phyloP scores from a whole-genome alignment of 2,113 vertebrate species.

The Apodemus sylvaticus region DNA sequence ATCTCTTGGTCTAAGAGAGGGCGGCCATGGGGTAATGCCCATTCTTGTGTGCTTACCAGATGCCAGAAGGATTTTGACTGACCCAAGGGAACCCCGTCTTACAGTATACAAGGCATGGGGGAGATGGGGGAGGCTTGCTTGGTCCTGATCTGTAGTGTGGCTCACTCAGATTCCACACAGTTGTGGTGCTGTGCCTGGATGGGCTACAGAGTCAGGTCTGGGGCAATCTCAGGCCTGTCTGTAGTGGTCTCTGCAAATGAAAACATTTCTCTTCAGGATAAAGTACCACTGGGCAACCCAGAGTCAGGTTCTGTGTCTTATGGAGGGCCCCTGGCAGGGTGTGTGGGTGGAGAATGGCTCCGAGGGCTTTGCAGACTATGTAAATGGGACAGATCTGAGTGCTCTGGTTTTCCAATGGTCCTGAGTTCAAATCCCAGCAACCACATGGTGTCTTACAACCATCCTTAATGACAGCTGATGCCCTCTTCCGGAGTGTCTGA shows the following conservation, averaged over 20 bases:
- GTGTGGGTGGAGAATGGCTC: not conserved
- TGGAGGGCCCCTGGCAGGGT: not conserved
- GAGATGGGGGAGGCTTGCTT: too few relatives aligned
- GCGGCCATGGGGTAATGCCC: fast-evolving
- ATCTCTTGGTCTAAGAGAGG: not conserved
- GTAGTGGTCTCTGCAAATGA: fast-evolving
- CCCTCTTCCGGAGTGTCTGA: too few relatives aligned
- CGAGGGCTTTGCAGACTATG: too few relatives aligned
- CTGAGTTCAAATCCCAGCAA: too few relatives aligned
- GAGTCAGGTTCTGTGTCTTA: fast-evolving
- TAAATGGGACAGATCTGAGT: too few relatives aligned
- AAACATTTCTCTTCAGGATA: not conserved
- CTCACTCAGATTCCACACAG: not conserved
- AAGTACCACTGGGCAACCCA: not conserved
- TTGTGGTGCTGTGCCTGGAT: not conserved
- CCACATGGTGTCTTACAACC: too few relatives aligned
- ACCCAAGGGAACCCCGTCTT: too few relatives aligned
- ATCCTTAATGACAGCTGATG: too few relatives aligned
- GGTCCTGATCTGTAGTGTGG: too few relatives aligned
- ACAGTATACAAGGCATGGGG: too few relatives aligned
- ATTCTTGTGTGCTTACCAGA: not conserved
- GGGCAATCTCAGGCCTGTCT: too few relatives aligned
- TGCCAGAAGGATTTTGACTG: not conserved
- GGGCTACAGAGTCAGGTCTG: not conserved
- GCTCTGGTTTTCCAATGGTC: too few relatives aligned